Base-by-base conservation (phyloP, 2,797 vertebrate genomes). In the Malacoctenus gilli region DNA sequence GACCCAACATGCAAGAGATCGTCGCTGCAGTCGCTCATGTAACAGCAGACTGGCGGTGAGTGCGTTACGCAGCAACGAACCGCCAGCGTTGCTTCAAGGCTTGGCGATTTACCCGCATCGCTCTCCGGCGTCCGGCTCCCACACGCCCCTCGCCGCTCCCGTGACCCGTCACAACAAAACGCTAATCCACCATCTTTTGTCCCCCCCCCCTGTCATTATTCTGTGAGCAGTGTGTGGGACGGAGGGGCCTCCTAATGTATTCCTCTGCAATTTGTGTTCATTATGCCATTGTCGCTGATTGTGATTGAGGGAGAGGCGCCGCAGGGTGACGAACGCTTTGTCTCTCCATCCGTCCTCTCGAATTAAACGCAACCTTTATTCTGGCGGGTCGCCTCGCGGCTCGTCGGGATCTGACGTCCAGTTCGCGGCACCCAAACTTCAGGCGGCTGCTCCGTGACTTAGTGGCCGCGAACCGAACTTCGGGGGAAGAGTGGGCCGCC, bases 241-340 rank as follows among this genome's bases (percentile, higher is more conserved):
- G 46, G 49, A 70, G 25, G 44, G 16, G 15, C 48, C 39, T 16
- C 47, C 56, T 70, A 69, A 80, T 82, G 46, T 83, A 68, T 80
- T 84, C 55, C 31, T 7, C 36, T 15, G 72, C n/a, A 73, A 83
- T 85, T 86, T 61, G 59, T 53, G 76, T 77, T 82, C 66, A 84
- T 78, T 80, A 79, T 71, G 55, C 55, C 40, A 72, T 77, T 80
- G 60, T 43, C 48, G 21, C 37, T 69, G 56, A 80, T 84, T 82
- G 60, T 59, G 53, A 71, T 49, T 39, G 53, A 70, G 31, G 14
- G 22, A 23, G 50, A 54, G 52, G 20, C 35, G 23, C 41, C 50
- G 70, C 5, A 25, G 44, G 42, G 47, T 70, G 79, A 73, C 58
- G 44, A 78, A 72, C 51, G 59, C 60, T 47, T 66, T 61, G 22